These are phyloP conservation scores for Physocephala rufipes DNA, from an alignment of 2,888 invertebrate genomes.

Conservation along the genomic window DNA sequence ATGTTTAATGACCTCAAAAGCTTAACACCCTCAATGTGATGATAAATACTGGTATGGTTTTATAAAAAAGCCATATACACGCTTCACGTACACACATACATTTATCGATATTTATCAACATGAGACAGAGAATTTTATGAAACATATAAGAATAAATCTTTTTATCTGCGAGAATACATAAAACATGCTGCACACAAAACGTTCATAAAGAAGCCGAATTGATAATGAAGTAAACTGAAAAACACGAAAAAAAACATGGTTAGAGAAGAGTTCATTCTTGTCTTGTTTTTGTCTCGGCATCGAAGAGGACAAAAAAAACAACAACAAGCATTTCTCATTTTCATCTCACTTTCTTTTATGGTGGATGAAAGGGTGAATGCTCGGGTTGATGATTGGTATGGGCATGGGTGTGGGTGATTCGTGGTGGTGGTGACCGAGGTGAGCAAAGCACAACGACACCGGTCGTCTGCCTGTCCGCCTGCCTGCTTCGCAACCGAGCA, in stretches of 20 bases:
- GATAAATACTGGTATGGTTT: slow-evolving; percentile 39
- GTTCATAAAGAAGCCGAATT: slow-evolving; percentile 32
- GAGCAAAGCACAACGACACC: slow-evolving; percentile 48
- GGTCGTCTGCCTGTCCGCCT: slow-evolving; percentile 29
- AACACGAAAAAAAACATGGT: too few species aligned
- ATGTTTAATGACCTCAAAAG: slow-evolving; percentile 59
- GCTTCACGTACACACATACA: slow-evolving; percentile 23
- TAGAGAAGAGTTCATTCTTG: slow-evolving; percentile 53
- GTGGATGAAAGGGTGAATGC: slow-evolving; percentile 41
- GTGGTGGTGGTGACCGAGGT: slow-evolving; percentile 31
- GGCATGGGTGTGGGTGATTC: slow-evolving; percentile 48
- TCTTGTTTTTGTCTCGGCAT: slow-evolving; percentile 55
- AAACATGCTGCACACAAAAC: slow-evolving; percentile 6
- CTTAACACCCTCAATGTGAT: slow-evolving; percentile 36
- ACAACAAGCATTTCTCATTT: slow-evolving; percentile 37
- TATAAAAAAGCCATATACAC: slow-evolving; percentile 37
- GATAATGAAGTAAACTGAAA: slow-evolving; percentile 58
- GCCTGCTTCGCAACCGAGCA: background rate
- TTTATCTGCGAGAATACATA: slow-evolving; percentile 2
- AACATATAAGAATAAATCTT: background rate
- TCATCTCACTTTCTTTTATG: slow-evolving; percentile 42
- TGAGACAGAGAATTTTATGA: background rate
- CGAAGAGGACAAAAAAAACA: slow-evolving; percentile 37
- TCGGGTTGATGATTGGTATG: slow-evolving; percentile 53
- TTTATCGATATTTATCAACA: background rate